Conservation (phyloP, 2,797 vertebrate genomes). For the Pangasius djambal region DNA sequence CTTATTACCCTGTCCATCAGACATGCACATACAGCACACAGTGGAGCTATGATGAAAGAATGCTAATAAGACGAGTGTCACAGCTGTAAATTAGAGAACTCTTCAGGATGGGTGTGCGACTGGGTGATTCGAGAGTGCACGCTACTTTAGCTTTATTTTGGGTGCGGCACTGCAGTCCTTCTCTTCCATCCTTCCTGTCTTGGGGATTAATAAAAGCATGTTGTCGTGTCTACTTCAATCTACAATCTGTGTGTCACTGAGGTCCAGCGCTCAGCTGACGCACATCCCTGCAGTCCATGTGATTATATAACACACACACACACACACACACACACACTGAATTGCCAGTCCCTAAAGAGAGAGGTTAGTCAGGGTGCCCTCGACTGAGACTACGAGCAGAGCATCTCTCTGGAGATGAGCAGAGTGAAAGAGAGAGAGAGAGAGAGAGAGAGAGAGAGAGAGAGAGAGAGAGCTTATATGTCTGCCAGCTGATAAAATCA, state of each 20-base stretch:
- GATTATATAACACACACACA: slow-evolving; percentile 43
- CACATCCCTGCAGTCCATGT: background rate
- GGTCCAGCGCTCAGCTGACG: slow-evolving; percentile 11
- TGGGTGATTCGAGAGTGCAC: slow-evolving; percentile 7
- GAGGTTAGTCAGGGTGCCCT: slow-evolving; percentile 41
- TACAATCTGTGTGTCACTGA: slow-evolving; percentile 42
- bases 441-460: slow-evolving; percentile 6
- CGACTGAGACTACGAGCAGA: background rate
- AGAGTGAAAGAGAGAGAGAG: too few relatives aligned
- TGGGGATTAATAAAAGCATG: slow-evolving; percentile 38
- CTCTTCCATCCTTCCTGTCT: background rate
- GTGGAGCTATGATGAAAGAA: background rate
- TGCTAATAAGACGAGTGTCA: background rate
- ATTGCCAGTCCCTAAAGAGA: slow-evolving; percentile 13
- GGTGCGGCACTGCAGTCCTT: background rate
- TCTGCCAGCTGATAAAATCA: slow-evolving; percentile 40
- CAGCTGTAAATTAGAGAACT: background rate
- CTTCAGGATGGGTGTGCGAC: background rate
- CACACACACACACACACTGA: slow-evolving; percentile 1
- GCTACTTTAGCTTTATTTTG: background rate
- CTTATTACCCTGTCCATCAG: slow-evolving; percentile 40
- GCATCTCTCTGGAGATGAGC: background rate
- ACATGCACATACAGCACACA: background rate
- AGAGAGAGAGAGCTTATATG: background rate
- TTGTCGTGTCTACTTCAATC: slow-evolving; percentile 47